Percentiles rank a stretch among this genome's conserved stretches.
These are phyloP conservation scores for Meandrusa payeni DNA, from an alignment of 2,888 invertebrate species.

Conservation along the genomic window DNA sequence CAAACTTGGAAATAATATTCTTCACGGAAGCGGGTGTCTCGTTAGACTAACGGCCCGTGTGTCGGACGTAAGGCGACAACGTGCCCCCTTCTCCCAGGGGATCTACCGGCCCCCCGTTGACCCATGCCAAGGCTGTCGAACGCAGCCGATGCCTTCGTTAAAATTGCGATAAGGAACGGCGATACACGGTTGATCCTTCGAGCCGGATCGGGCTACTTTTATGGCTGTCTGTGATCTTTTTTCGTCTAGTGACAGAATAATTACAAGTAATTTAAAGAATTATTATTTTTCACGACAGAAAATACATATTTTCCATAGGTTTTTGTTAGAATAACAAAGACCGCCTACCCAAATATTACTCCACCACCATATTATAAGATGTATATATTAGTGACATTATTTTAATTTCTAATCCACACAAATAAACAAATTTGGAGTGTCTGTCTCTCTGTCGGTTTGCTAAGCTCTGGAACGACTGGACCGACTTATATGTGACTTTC, in stretches of 20 bases:
- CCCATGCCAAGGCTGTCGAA: conserved; percentile 56
- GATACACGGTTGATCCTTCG: conserved; percentile 37
- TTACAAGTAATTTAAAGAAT: no score
- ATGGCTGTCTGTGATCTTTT: conserved; percentile 30
- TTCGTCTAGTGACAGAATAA: background rate
- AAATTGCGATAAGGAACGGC: conserved; percentile 51
- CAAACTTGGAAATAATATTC: conserved; percentile 43
- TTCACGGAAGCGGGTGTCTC: conserved; percentile 46
- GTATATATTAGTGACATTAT: no score
- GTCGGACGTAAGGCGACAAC: conserved; percentile 52
- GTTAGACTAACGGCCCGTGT: conserved; percentile 60
- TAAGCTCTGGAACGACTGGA: no score
- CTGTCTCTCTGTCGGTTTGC: no score
- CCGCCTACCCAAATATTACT: no score
- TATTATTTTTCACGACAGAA: no score
- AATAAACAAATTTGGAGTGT: no score
- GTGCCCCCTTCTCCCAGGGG: conserved; percentile 31
- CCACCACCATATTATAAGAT: no score
- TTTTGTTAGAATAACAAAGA: no score
- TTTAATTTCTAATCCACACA: no score
- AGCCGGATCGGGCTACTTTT: conserved; percentile 39
- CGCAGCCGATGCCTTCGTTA: conserved; percentile 69
- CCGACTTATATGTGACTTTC: no score
- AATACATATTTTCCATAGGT: no score
- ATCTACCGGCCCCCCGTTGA: conserved; percentile 42